Evolutionary conservation across 1,140 invertebrate genomes (phyloP).

Genomic region (Scaptodrosophila lebanonensis): DNA sequence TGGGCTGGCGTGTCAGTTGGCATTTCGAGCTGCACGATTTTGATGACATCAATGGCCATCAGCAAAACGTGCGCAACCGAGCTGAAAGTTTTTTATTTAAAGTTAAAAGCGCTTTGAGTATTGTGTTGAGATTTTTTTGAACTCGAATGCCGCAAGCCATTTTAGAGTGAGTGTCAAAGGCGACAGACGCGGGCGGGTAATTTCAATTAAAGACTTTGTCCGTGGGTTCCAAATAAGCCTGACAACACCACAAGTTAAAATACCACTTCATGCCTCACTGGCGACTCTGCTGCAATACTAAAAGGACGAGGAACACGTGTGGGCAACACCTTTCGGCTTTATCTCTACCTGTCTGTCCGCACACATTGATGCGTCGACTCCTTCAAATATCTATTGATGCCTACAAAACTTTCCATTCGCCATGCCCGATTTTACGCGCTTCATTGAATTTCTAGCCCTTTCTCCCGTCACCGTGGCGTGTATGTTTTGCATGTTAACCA

Average conservation of each 20-base stretch:
- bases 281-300: constrained; percentile 4
- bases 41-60: constrained; percentile 47
- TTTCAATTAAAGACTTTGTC: no score
- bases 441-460: constrained; percentile 38
- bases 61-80: constrained; percentile 50
- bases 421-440: constrained; percentile 53
- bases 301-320: constrained; percentile 67
- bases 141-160: constrained; percentile 4
- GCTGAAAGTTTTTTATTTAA: constrained; percentile 59
- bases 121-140: constrained; percentile 10
- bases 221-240: no score
- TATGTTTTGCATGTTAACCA: constrained; percentile 41
- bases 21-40: constrained; percentile 52
- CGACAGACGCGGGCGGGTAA: no score
- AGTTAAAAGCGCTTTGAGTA: constrained; percentile 22
- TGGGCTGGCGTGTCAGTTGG: not conserved
- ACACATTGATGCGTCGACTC: not conserved
- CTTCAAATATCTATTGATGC: constrained; percentile 37
- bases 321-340: constrained; percentile 46
- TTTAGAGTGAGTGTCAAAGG: constrained; percentile 14
- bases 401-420: constrained; percentile 49
- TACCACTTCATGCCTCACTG: constrained; percentile 16
- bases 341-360: constrained; percentile 23
- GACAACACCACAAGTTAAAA: no score
- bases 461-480: constrained; percentile 11